Base-by-base conservation (phyloP, 2,888 invertebrate genomes). In the Aleiodes testaceus region DNA sequence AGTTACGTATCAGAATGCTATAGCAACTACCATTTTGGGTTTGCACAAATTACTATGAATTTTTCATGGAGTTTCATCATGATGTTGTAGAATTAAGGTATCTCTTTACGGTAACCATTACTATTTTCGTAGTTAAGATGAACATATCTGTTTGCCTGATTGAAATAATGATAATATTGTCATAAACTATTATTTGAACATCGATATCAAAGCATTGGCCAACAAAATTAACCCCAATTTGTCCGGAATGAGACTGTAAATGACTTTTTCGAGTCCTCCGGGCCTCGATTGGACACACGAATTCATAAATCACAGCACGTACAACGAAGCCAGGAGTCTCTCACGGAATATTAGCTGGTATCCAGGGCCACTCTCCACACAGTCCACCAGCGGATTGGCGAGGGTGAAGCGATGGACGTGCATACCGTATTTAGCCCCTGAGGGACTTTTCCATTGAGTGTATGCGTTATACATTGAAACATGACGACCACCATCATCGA, bases 381-480 rank as follows among this genome's bases (percentile, higher is more conserved):
- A 75, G 79, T 36, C 36, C 36, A 36, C 36, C 36, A 36, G 6
- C 36, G 36, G 7, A 36, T 36, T 7, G 36, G 11, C 6, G 36
- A 36, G 81, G 75, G 77, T 80, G 79, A 77, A 59, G 61, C 75
- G 75, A 81, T 83, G 79, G 83, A 79, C 84, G 81, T 85, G 86
- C 85, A 86, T 86, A 85, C 85, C 79, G 84, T 85, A 86, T 86
- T 84, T 85, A 85, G 82, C 84, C 85, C 77, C 74, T 72, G 85
- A 74, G 73, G 77, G 74, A 74, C 68, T 69, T 73, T 74, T 74
- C 78, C 75, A 59, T 72, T 61, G 50, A 69, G 70, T 77, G 72
- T 55, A 14, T 63, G 44, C 66, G 65, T 74, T 6, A 72, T 73
- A 63, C 45, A 63, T 44, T 63, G 63, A 22, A 45, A 63, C 45